Conservation (phyloP, 2,888 invertebrate genomes). For the Apotomis capreana region DNA sequence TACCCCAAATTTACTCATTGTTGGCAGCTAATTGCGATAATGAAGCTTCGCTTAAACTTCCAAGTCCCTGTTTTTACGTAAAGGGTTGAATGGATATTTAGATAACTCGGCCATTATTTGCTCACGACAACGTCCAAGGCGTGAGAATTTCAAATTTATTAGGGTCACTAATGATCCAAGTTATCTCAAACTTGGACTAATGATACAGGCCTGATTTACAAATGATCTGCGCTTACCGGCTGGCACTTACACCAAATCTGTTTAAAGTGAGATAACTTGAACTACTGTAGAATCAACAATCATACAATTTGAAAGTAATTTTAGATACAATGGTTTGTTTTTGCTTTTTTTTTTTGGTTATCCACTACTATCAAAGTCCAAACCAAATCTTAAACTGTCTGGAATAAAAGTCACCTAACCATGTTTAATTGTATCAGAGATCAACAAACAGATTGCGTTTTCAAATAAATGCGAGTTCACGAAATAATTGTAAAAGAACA, state of each 20-base stretch:
- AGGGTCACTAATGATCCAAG: conserved; percentile 36
- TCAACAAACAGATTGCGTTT: not conserved
- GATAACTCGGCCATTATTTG: conserved; percentile 30
- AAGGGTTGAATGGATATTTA: conserved; percentile 12
- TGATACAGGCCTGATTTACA: conserved; percentile 28
- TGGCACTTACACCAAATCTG: conserved; percentile 4
- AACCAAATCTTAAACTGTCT: too few relatives aligned
- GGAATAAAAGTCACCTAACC: too few relatives aligned
- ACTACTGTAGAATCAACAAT: not conserved
- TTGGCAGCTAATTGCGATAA: not conserved
- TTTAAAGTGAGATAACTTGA: conserved; percentile 1
- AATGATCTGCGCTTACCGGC: conserved; percentile 26
- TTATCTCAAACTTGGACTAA: conserved; percentile 37
- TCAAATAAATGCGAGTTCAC: not conserved
- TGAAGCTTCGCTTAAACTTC: not conserved
- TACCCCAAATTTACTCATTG: not conserved
- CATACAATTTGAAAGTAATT: not conserved
- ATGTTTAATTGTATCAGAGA: not conserved
- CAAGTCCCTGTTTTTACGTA: not conserved
- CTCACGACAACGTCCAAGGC: conserved; percentile 18
- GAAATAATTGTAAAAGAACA: conserved; percentile 2
- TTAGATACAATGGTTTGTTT: not conserved
- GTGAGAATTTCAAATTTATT: conserved; percentile 40
- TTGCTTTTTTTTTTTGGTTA: not conserved
- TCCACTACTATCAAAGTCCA: too few relatives aligned